Base-by-base conservation (phyloP, 2,888 invertebrate genomes). In the Athetis lepigone region DNA sequence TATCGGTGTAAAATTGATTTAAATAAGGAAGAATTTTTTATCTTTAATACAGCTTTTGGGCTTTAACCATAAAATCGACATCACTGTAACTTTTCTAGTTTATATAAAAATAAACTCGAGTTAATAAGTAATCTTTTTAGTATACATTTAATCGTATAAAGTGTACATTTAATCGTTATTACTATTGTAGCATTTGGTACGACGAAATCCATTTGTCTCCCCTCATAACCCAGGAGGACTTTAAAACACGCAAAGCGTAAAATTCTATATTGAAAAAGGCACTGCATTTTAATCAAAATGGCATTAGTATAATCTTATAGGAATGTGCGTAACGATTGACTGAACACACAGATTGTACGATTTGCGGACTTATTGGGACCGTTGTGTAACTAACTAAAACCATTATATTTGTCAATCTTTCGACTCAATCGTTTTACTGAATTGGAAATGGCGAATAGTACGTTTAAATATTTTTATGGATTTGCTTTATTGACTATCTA, bases 251-350 rank as follows among this genome's bases (percentile, higher is more conserved):
- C 83, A 81, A 88, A 87, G 87, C 91, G 86, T 88, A 85, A 92
- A 91, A 91, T 92, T 91, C 90, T 91, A 93, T 92, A 93, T 92
- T 90, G 90, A 90, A 92, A 90, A 91, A 90, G 87, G 89, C 88
- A 88, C 88, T 92, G 92, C 90, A 90, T 92, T 94, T 94, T 94
- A 93, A 94, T 94, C 93, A 94, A 94, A 93, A 89, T 83, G 91
- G 94, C 85, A 94, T 94, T 94, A 94, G 90, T 90, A 85, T 93
- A 93, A 93, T 94, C 93, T 90, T 86, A 83, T 89, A 88, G 90
- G 92, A 93, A 93, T 93, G 91, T 88, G 88, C 88, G 89, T 91
- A 81, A 85, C 87, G 87, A 78, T 77, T 65, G 40, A 61, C 63
- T 18, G 39, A 71, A 90, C 89, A 90, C 78, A 90, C 79, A 23